phyloP scores from a whole-genome alignment of 2,113 vertebrate species.

The Zosterops japonicus region DNA sequence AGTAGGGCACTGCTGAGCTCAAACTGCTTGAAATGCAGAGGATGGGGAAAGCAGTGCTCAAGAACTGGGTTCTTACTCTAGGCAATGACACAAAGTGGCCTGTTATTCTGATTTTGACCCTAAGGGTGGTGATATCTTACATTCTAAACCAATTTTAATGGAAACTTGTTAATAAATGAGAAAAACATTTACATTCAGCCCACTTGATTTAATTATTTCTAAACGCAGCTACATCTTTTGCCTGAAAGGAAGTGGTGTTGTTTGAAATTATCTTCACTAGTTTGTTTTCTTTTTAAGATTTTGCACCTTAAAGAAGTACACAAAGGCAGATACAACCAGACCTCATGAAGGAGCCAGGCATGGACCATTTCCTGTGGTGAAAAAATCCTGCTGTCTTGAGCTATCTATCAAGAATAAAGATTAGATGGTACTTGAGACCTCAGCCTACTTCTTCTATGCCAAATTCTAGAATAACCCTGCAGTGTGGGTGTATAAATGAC shows the following conservation, averaged over 20 bases:
- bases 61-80: neutral
- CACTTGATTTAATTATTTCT: neutral
- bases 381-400: constrained; percentile 19
- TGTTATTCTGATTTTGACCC: neutral
- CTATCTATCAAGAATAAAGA: constrained; percentile 56
- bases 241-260: neutral
- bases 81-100: neutral
- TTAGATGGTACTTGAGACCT: constrained; percentile 46
- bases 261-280: neutral
- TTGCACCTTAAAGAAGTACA: neutral
- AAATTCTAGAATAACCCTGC: constrained; percentile 44
- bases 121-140: neutral
- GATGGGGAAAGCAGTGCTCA: neutral
- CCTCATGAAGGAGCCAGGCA: neutral
- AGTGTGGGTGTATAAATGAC: neutral
- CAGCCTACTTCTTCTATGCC: constrained; percentile 53
- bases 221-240: neutral
- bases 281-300: neutral
- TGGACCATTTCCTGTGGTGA: constrained; percentile 4
- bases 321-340: neutral
- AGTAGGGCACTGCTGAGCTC: neutral
- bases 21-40: neutral
- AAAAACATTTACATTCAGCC: neutral
- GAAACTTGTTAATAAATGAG: neutral
- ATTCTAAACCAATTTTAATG: neutral